A percentile compares a stretch with the other conserved stretches of the same genome.
Conservation (phyloP, 2,888 invertebrate genomes). For the Conchocele bisecta region DNA sequence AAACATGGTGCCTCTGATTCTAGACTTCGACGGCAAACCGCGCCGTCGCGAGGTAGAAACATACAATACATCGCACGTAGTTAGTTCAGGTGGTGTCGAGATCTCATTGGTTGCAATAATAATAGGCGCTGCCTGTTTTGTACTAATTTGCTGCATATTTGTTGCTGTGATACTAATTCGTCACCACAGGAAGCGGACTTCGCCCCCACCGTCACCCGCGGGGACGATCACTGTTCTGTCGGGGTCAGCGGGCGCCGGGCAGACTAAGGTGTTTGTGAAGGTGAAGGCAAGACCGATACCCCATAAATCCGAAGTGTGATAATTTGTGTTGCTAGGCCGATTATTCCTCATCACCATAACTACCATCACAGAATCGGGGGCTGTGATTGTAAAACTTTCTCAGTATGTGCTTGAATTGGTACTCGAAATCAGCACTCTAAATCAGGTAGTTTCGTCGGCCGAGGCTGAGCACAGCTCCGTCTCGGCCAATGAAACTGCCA, state of each 20-base stretch:
- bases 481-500: too few species aligned
- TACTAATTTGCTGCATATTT: constrained; percentile 64
- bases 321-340: too few species aligned
- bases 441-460: too few species aligned
- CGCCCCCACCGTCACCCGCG: constrained; percentile 73
- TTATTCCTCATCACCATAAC: too few species aligned
- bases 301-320: too few species aligned
- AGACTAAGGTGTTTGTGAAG: too few species aligned
- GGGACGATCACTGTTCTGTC: constrained; percentile 73
- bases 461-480: too few species aligned
- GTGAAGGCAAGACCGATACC: too few species aligned
- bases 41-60: constrained; percentile 31
- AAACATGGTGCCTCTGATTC: constrained; percentile 71
- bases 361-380: too few species aligned
- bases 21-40: constrained; percentile 53
- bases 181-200: constrained; percentile 66
- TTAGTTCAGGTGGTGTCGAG: constrained; percentile 54
- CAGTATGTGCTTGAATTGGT: too few species aligned
- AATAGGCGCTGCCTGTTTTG: constrained; percentile 65
- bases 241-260: constrained; percentile 28
- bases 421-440: too few species aligned
- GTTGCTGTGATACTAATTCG: constrained; percentile 66
- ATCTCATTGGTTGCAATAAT: constrained; percentile 68
- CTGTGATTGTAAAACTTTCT: too few species aligned
- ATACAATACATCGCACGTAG: constrained; percentile 55